These are phyloP conservation scores for Thaumetopoea pityocampa DNA, from an alignment of 1,140 invertebrate genomes.

Conservation along the genomic window DNA sequence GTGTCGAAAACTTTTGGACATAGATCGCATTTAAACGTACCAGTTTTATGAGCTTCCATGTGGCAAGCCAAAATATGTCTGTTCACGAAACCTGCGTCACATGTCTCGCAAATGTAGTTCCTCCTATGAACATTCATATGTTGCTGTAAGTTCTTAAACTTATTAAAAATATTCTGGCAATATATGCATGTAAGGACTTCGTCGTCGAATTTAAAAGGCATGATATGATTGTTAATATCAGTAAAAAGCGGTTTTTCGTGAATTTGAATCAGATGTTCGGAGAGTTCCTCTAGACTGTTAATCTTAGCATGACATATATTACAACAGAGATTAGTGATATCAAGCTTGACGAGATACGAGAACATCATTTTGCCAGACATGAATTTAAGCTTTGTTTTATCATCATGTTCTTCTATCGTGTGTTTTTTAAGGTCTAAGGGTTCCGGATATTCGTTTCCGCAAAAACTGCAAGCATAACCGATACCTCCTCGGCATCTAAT, in stretches of 20 bases:
- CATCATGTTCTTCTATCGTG: constrained; percentile 32
- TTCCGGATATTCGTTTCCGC: constrained; percentile 34
- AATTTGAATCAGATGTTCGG: constrained; percentile 24
- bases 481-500: constrained; percentile 37
- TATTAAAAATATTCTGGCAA: constrained; percentile 36
- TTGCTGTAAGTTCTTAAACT: constrained; percentile 42
- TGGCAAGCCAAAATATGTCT: constrained; percentile 30
- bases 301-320: constrained; percentile 26
- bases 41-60: constrained; percentile 33
- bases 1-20: constrained; percentile 45
- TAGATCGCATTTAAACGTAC: constrained; percentile 34
- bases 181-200: constrained; percentile 27
- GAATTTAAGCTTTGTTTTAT: constrained; percentile 27
- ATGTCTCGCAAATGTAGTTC: constrained; percentile 45
- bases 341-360: constrained; percentile 36
- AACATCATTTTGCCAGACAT: constrained; percentile 38
- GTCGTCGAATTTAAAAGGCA: constrained; percentile 33
- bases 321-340: constrained; percentile 38
- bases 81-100: constrained; percentile 44
- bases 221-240: constrained; percentile 34
- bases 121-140: constrained; percentile 55
- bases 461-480: constrained; percentile 47
- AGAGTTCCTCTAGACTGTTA: constrained; percentile 22
- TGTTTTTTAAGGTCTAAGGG: constrained; percentile 46
- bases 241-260: constrained; percentile 25